A percentile compares a stretch with the other conserved stretches of the same genome.
Conservation (phyloP, 1,140 invertebrate genomes). For the Temnothorax longispinosus region DNA sequence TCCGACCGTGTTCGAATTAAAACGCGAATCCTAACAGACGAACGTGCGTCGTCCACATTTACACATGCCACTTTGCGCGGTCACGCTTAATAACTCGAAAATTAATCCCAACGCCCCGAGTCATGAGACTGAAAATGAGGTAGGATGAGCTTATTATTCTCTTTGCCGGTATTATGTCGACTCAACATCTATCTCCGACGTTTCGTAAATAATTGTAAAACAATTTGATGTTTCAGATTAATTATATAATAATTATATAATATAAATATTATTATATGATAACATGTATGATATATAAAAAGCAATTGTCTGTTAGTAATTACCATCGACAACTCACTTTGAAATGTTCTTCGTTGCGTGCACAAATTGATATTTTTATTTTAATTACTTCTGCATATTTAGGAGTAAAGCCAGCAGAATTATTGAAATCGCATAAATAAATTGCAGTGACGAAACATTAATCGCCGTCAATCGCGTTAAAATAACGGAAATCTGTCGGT, state of each 20-base stretch:
- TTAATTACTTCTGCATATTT: background rate
- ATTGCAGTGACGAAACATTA: background rate
- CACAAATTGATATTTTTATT: background rate
- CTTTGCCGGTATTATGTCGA: background rate
- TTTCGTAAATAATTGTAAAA: background rate
- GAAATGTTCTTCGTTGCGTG: background rate
- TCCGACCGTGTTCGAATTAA: slow-evolving; percentile 63
- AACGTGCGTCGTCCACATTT: slow-evolving; percentile 54
- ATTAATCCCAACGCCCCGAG: background rate
- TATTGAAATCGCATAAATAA: background rate
- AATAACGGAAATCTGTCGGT: background rate
- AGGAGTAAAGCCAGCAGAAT: background rate
- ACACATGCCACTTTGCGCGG: slow-evolving; percentile 59
- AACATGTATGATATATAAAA: background rate
- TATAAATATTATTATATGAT: background rate
- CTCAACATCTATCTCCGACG: too few relatives aligned
- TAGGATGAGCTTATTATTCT: background rate
- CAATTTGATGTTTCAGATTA: background rate
- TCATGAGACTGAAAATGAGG: background rate
- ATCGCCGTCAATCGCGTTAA: background rate
- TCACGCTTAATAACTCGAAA: slow-evolving; percentile 66
- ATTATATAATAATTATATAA: background rate
- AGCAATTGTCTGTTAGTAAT: background rate
- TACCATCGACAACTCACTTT: background rate
- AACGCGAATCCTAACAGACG: slow-evolving; percentile 62